Evolutionary conservation across 2,797 vertebrate species (phyloP), one percentile per base, ranked within the genome.

Genomic region (Netta rufina): DNA sequence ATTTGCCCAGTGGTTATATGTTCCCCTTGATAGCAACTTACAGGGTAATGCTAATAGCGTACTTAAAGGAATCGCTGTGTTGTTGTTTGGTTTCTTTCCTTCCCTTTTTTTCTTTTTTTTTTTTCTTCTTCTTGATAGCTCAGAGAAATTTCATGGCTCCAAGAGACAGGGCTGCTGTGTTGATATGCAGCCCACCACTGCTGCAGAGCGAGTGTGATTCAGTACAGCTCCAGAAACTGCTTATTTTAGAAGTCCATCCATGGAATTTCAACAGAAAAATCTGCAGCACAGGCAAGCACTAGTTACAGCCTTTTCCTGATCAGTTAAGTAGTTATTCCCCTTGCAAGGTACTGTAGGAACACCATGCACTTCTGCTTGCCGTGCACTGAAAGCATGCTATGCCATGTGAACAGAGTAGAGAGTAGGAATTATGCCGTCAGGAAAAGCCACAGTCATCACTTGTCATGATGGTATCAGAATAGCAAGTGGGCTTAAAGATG

Each of bases 361-460:
- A 27, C 15, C 20, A 25, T 8, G 13, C 13, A 7, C 20, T 22
- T 53, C 22, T 79, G n/a, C 45, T 25, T 53, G 39, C 45, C 56
- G 20, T 13, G 27, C 38, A 53, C 7, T 8, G 62, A 56, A 71
- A 78, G 38, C 18, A 10, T 24, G 21, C 30, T 49, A 4, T 33
- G 88, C n/a, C 1, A 0, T 36, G 32, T 39, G 21, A 57, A 41
- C 0, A 62, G 51, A 11, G 41, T 0, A 62, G 51, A 11, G 41
- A 73, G 81, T 57, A 89, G 47, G 30, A 65, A 30, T 11, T 45
- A 84, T 39, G 67, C 38, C 70, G 65, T 4, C 22, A 53, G 28
- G 32, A 54, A 66, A 28, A 36, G 53, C 21, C 72, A 80, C 57
- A 77, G 80, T 15, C 79, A 90, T 5, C 22, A 18, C 14, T 53